These are phyloP conservation scores for Hippolais icterina DNA, from an alignment of 2,113 vertebrate species.

Conservation along the genomic window DNA sequence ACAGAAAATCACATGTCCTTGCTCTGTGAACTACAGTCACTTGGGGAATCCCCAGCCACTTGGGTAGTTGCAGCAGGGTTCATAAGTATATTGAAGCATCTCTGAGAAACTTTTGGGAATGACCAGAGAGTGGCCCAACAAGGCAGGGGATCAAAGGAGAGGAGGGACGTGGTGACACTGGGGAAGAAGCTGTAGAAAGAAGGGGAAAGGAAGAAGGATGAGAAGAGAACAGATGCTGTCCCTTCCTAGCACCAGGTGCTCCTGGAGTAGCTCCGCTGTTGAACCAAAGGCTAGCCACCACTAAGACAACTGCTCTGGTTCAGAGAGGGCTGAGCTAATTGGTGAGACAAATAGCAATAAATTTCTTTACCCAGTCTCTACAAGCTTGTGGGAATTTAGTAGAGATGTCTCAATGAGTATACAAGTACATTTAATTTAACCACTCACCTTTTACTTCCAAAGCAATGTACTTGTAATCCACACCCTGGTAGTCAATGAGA, in stretches of 20 bases:
- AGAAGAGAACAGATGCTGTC: background rate
- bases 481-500: slow-evolving; percentile 68
- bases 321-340: background rate
- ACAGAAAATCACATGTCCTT: background rate
- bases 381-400: background rate
- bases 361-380: background rate
- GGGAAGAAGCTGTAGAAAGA: background rate
- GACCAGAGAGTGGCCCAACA: background rate
- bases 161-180: fast-evolving
- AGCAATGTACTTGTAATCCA: slow-evolving; percentile 81
- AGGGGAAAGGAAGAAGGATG: background rate
- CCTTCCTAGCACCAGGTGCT: background rate
- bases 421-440: background rate
- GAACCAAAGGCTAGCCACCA: background rate
- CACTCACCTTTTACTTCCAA: slow-evolving; percentile 83
- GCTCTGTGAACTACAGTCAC: background rate
- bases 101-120: background rate
- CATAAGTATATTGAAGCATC: background rate
- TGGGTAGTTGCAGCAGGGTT: background rate
- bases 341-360: background rate
- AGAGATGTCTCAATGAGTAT: background rate
- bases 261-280: background rate
- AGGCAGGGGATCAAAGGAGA: background rate
- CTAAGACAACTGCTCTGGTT: background rate
- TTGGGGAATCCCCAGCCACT: background rate